Evolutionary conservation across 2,113 vertebrate species (phyloP).

Genomic region (Varanus salvator): DNA sequence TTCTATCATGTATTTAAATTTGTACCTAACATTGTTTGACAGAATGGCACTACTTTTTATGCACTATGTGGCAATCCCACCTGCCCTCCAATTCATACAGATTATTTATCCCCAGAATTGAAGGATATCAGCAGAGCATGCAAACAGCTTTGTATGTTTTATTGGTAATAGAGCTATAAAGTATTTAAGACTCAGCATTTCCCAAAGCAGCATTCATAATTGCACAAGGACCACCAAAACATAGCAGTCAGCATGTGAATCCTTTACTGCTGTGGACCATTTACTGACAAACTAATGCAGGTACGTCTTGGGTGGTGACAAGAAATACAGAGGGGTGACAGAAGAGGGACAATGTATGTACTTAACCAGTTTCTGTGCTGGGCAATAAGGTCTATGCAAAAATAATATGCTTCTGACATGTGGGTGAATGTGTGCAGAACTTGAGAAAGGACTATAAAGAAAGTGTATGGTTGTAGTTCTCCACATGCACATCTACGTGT

Average conservation of each 20-base stretch:
- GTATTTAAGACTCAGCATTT: neutral
- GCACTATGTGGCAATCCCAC: neutral
- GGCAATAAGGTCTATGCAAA: no score
- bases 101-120: neutral
- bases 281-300: neutral
- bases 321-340: neutral
- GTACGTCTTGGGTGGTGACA: neutral
- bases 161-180: neutral
- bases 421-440: neutral
- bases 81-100: no score
- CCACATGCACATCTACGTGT: neutral
- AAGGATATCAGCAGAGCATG: neutral
- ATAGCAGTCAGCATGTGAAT: no score
- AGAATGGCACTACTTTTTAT: neutral
- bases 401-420: no score
- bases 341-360: no score
- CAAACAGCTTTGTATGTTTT: neutral
- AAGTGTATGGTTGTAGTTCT: neutral
- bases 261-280: no score
- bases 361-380: no score
- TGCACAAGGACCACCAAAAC: neutral
- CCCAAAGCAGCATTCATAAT: neutral
- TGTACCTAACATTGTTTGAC: neutral
- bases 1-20: neutral
- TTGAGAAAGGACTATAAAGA: neutral